phyloP scores from a whole-genome alignment of 2,888 invertebrate genomes.

The Himalopsyche tibetana region DNA sequence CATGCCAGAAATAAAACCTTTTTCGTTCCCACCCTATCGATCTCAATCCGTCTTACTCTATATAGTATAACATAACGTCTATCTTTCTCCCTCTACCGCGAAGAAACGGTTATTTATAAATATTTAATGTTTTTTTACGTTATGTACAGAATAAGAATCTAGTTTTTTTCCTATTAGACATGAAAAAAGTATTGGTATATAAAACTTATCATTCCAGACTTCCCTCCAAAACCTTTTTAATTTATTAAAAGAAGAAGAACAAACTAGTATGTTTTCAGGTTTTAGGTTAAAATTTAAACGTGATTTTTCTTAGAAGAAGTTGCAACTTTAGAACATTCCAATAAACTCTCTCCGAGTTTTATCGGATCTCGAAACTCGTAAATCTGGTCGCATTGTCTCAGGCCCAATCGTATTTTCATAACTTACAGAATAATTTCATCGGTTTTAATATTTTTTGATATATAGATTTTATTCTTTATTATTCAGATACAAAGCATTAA shows the following conservation, averaged over 20 bases:
- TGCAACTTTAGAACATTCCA: too few species aligned
- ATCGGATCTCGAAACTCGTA: too few species aligned
- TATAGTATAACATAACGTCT: constrained; percentile 10
- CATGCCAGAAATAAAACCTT: constrained; percentile 56
- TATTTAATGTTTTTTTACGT: constrained; percentile 18
- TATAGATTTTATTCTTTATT: too few species aligned
- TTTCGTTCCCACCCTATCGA: constrained; percentile 51
- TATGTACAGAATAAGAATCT: constrained; percentile 1
- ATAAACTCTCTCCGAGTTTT: too few species aligned
- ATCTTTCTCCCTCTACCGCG: not conserved
- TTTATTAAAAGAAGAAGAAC: not conserved
- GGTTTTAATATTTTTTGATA: too few species aligned
- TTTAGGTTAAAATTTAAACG: too few species aligned
- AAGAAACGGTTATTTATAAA: constrained; percentile 21
- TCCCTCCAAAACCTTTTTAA: not conserved
- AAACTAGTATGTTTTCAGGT: too few species aligned
- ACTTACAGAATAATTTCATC: too few species aligned
- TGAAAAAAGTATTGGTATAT: not conserved
- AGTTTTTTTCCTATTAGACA: not conserved
- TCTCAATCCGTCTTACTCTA: constrained; percentile 48
- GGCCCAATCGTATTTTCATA: too few species aligned
- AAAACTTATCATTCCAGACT: constrained; percentile 1
- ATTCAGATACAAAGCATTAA: too few species aligned
- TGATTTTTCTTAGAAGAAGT: too few species aligned
- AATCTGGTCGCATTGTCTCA: too few species aligned